Evolutionary conservation across 2,113 vertebrate genomes (phyloP).

Genomic region (Apistogramma diplotaenia): DNA sequence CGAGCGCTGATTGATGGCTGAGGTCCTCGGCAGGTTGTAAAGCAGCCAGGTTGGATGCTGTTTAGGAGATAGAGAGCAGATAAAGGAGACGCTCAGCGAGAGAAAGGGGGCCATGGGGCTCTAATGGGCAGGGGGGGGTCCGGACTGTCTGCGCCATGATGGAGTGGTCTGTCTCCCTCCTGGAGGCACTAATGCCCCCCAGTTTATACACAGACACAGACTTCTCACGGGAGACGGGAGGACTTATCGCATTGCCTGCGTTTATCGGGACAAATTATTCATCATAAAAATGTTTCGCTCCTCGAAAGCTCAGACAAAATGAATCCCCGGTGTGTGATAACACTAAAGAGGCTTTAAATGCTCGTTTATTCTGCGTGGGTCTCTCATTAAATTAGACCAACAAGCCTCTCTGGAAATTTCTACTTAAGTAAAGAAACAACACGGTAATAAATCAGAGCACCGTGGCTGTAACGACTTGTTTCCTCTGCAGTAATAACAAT

Average conservation of each 20-base stretch:
- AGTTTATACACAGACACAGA: constrained; percentile 56
- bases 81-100: constrained; percentile 42
- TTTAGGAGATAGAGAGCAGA: constrained; percentile 73
- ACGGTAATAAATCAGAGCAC: constrained; percentile 47
- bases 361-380: not conserved
- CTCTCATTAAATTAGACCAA: constrained; percentile 10
- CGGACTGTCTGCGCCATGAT: constrained; percentile 61
- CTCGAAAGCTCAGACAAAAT: constrained; percentile 12
- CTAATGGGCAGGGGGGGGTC: constrained; percentile 59
- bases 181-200: constrained; percentile 52
- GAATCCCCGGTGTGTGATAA: constrained; percentile 29
- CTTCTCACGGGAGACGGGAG: not conserved
- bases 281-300: constrained; percentile 44
- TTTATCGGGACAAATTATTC: constrained; percentile 46
- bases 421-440: constrained; percentile 47
- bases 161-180: constrained; percentile 49
- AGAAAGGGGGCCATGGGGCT: not conserved
- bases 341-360: not conserved
- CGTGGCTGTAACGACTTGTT: constrained; percentile 49
- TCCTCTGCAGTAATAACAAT: constrained; percentile 63
- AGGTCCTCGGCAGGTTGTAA: constrained; percentile 43
- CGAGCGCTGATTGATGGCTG: constrained; percentile 52
- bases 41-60: constrained; percentile 60
- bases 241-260: constrained; percentile 3
- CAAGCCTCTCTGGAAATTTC: constrained; percentile 21